Conservation (phyloP, 2,888 invertebrate species). For the Gymnoscelis rufifasciata region DNA sequence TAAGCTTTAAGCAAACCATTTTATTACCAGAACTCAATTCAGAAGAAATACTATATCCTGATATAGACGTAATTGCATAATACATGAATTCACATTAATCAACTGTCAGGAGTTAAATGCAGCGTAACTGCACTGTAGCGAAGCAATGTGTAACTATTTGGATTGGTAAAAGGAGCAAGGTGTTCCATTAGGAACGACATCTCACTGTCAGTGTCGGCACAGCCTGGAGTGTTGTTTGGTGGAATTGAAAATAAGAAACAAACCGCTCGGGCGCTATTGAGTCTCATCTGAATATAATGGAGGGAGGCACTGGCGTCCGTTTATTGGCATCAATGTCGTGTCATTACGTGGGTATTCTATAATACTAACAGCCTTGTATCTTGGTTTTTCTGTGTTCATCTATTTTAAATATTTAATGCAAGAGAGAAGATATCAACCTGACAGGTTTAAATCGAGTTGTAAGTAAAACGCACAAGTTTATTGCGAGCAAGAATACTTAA, state of each 20-base stretch:
- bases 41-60: too few relatives aligned
- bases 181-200: slow-evolving; percentile 33
- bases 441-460: not conserved
- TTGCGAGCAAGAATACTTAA: too few relatives aligned
- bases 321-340: slow-evolving; percentile 52
- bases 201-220: slow-evolving; percentile 35
- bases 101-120: slow-evolving; percentile 38
- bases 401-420: slow-evolving; percentile 18
- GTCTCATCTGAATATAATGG: slow-evolving; percentile 74
- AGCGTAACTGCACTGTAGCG: slow-evolving; percentile 19
- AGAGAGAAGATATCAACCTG: not conserved
- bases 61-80: slow-evolving; percentile 34
- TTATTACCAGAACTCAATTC: too few relatives aligned
- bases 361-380: slow-evolving; percentile 31
- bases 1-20: too few relatives aligned
- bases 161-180: slow-evolving; percentile 21
- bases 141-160: slow-evolving; percentile 15
- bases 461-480: not conserved
- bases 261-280: slow-evolving; percentile 36
- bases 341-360: slow-evolving; percentile 53
- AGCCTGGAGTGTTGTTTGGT: slow-evolving; percentile 12
- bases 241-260: slow-evolving; percentile 22
- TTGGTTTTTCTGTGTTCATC: slow-evolving; percentile 5
- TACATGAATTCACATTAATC: slow-evolving; percentile 56
- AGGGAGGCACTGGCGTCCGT: slow-evolving; percentile 51